Conservation (phyloP, 2,113 vertebrate genomes). For the Euleptes europaea region DNA sequence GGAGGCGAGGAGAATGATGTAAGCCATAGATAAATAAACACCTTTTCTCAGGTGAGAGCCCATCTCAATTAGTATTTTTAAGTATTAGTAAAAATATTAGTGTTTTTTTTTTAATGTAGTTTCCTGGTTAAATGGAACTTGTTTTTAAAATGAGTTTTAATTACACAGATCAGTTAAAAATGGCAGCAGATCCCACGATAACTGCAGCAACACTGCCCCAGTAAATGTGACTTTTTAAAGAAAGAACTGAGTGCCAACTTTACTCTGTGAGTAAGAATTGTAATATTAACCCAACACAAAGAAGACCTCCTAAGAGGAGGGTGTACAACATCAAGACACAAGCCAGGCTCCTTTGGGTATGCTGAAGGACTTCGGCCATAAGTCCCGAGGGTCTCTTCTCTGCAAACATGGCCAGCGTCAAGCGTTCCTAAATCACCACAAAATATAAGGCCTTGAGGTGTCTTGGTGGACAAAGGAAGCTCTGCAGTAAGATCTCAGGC, state of each 20-base stretch:
- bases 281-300: background rate
- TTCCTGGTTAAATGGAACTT: no score
- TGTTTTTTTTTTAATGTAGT: no score
- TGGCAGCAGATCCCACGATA: no score
- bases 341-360: background rate
- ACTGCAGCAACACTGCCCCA: background rate
- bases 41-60: no score
- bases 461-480: background rate
- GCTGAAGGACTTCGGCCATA: background rate
- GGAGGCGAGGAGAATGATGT: no score
- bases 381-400: background rate
- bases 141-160: no score
- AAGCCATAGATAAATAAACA: no score
- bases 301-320: background rate
- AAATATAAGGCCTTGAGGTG: background rate
- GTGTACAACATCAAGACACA: constrained; percentile 1
- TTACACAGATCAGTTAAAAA: no score
- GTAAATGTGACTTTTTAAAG: background rate
- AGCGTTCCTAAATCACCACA: background rate
- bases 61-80: no score
- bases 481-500: background rate
- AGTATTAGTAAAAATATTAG: no score
- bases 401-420: background rate
- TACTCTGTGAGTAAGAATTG: background rate
- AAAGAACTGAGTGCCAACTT: background rate